phyloP scores from a whole-genome alignment of 2,113 vertebrate genomes.

The Sylvilagus bachmani region DNA sequence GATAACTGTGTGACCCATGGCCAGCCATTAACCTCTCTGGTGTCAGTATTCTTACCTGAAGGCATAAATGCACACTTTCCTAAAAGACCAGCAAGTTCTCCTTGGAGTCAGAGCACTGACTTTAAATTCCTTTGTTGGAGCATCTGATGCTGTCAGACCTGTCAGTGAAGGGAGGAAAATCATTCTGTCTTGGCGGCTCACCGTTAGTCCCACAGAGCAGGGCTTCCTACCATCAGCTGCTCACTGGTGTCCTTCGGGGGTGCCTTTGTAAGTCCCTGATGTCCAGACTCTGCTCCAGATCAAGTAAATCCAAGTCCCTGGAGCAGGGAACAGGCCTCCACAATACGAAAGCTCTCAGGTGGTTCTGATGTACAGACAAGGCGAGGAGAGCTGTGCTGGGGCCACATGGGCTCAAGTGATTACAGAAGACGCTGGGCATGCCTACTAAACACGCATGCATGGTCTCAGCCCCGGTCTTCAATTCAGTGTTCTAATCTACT shows the following conservation, averaged over 20 bases:
- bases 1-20: not conserved
- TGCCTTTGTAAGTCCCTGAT: not conserved
- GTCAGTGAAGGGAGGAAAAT: not conserved
- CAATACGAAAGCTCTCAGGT: too few relatives aligned
- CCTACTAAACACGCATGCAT: not conserved
- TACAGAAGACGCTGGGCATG: not conserved
- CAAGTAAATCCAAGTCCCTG: not conserved
- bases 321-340: not conserved
- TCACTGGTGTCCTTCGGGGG: not conserved
- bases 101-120: not conserved
- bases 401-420: not conserved
- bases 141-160: not conserved
- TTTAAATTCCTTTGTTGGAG: not conserved
- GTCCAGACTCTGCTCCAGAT: not conserved
- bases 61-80: not conserved
- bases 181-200: not conserved
- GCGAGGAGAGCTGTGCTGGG: not conserved
- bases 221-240: not conserved
- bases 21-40: not conserved
- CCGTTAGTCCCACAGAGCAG: not conserved
- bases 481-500: not conserved
- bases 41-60: not conserved
- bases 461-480: fast-evolving
- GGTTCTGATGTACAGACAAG: not conserved
- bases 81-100: not conserved